Conservation (phyloP, 2,797 vertebrate species). For the Ctenochaetus hawaiiensis region DNA sequence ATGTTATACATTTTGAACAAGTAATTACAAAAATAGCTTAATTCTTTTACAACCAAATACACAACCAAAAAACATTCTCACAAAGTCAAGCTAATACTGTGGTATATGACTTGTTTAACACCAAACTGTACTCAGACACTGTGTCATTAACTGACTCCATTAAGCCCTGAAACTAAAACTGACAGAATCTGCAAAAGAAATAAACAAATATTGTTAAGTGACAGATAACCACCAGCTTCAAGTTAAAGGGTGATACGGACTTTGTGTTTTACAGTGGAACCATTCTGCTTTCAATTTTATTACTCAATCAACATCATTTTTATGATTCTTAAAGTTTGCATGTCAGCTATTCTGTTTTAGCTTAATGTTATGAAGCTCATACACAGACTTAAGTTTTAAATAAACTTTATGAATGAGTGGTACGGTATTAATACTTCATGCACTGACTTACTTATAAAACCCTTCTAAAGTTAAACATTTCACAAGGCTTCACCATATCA, state of each 20-base stretch:
- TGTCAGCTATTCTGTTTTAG: constrained; percentile 1
- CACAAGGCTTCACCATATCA: neutral
- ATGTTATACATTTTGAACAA: constrained; percentile 74
- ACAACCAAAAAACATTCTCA: constrained; percentile 75
- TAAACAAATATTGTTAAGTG: constrained; percentile 68
- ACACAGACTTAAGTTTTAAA: constrained; percentile 4
- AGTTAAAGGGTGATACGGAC: constrained; percentile 47
- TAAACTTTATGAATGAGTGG: constrained; percentile 13
- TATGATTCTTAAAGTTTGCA: constrained; percentile 11
- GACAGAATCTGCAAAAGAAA: constrained; percentile 79
- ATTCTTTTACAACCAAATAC: constrained; percentile 83
- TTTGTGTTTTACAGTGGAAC: constrained; percentile 18
- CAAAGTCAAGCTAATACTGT: constrained; percentile 76
- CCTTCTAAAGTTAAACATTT: constrained; percentile 7
- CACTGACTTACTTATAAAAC: neutral
- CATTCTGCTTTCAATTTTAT: constrained; percentile 3
- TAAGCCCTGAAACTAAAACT: constrained; percentile 56
- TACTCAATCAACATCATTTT: constrained; percentile 16
- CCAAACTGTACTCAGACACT: constrained; percentile 63
- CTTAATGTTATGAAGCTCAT: constrained; percentile 28
- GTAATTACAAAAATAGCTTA: constrained; percentile 86
- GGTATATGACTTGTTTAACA: constrained; percentile 60
- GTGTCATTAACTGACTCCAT: constrained; percentile 35
- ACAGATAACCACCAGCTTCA: constrained; percentile 74
- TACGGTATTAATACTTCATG: constrained; percentile 11